phyloP scores from a whole-genome alignment of 2,888 invertebrate genomes.

The Argyresthia goedartella region DNA sequence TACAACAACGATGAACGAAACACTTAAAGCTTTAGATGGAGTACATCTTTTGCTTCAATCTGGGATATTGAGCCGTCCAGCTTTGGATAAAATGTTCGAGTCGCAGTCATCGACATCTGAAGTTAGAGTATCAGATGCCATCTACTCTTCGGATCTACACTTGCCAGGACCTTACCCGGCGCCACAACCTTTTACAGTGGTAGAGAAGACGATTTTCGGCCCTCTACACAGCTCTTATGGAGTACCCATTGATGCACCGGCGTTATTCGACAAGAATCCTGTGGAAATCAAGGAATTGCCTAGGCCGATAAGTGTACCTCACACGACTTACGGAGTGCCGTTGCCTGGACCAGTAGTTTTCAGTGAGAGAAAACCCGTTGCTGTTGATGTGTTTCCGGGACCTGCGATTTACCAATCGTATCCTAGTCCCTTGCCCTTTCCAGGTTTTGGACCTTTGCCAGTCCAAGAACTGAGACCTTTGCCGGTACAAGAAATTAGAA shows the following conservation, averaged over 20 bases:
- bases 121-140: not conserved
- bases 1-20: constrained; percentile 8
- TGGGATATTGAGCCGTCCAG: constrained; percentile 6
- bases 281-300: not conserved
- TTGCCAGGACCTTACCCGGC: not conserved
- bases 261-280: not conserved
- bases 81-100: not conserved
- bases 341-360: no score
- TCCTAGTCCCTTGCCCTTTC: no score
- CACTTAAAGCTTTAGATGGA: constrained; percentile 8
- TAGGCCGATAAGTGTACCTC: not conserved
- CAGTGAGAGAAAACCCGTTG: no score
- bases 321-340: not conserved
- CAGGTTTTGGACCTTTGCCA: no score
- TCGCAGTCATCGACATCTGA: not conserved
- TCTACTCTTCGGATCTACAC: not conserved
- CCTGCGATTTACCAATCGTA: no score
- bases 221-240: not conserved
- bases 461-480: no score
- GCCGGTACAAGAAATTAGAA: no score
- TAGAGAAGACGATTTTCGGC: not conserved
- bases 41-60: constrained; percentile 9
- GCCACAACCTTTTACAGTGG: no score
- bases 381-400: no score
- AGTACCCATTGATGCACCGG: not conserved